A percentile compares a stretch with the other conserved stretches of the same genome.
Evolutionary conservation across 1,140 invertebrate genomes (phyloP).

Genomic region (Micrasema minimum): DNA sequence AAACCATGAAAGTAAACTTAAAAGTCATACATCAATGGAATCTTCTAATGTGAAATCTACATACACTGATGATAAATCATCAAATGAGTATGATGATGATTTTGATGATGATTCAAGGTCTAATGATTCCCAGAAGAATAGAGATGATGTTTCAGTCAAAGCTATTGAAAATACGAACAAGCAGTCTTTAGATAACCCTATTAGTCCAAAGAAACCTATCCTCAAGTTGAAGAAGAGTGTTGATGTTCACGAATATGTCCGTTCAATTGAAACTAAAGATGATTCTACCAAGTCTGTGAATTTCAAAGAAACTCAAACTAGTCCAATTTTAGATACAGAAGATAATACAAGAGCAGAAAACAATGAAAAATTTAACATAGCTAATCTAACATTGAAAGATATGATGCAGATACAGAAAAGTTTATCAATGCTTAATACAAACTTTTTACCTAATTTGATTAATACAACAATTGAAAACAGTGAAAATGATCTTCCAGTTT

Average conservation of each 20-base stretch:
- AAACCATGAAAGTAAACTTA: constrained; percentile 3
- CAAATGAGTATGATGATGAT: constrained; percentile 61
- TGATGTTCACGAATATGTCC: constrained; percentile 63
- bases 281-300: constrained; percentile 52
- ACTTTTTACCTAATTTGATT: constrained; percentile 24
- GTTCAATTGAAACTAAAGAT: constrained; percentile 61
- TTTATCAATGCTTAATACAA: constrained; percentile 29
- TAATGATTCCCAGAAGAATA: constrained; percentile 44
- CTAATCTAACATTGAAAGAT: constrained; percentile 32
- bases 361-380: constrained; percentile 20
- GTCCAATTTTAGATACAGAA: constrained; percentile 26
- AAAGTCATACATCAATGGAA: constrained; percentile 37
- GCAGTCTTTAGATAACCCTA: too few relatives aligned
- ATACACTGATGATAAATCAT: constrained; percentile 49
- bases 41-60: constrained; percentile 42
- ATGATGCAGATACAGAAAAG: constrained; percentile 37
- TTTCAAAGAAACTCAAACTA: constrained; percentile 47
- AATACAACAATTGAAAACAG: too few relatives aligned
- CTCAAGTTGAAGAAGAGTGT: constrained; percentile 61
- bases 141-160: neutral
- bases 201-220: constrained; percentile 20
- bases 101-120: constrained; percentile 59
- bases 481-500: constrained; percentile 1
- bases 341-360: constrained; percentile 25
- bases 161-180: too few relatives aligned